A percentile compares a stretch with the other conserved stretches of the same genome.
Conservation (phyloP, 2,113 vertebrate species). For the Bettongia penicillata region DNA sequence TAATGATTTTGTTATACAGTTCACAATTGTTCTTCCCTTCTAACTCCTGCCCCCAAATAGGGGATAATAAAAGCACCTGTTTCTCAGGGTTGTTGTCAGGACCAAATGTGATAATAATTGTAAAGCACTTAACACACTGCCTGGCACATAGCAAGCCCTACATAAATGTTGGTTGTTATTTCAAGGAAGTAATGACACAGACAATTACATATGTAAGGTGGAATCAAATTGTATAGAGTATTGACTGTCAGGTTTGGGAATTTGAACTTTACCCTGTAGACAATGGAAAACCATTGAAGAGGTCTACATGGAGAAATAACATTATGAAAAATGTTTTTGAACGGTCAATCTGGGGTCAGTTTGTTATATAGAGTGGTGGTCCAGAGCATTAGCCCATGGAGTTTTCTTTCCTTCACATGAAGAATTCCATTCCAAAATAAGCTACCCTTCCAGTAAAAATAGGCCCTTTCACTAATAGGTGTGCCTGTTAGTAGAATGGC, state of each 20-base stretch:
- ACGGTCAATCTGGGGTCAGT: background rate
- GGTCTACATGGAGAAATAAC: background rate
- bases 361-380: background rate
- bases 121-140: background rate
- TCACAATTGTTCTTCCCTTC: background rate
- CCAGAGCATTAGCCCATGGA: background rate
- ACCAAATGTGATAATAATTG: background rate
- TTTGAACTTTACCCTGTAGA: background rate
- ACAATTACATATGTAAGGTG: background rate
- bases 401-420: background rate
- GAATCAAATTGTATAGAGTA: background rate
- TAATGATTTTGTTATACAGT: background rate
- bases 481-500: background rate
- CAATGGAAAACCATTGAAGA: background rate
- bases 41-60: background rate
- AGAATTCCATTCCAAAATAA: background rate
- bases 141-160: background rate
- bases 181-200: background rate
- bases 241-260: background rate
- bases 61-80: too few species aligned
- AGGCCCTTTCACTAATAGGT: background rate
- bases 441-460: background rate
- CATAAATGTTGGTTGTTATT: background rate
- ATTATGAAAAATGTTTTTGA: background rate
- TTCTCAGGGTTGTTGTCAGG: background rate